These are phyloP conservation scores for Julus scandinavius DNA, from an alignment of 2,888 invertebrate genomes.

Conservation along the genomic window DNA sequence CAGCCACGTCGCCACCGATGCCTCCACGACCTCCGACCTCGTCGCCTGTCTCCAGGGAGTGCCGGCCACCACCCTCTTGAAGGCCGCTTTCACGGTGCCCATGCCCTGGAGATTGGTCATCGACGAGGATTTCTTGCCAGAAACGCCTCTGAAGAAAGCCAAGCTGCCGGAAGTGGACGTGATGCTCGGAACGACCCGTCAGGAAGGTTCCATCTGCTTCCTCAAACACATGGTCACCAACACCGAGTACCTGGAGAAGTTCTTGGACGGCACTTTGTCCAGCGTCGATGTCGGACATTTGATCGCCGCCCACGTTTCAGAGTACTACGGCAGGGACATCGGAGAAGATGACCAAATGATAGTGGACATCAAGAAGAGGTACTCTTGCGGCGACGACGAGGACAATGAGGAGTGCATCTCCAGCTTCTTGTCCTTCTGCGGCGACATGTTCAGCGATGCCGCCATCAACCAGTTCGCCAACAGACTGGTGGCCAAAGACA, in stretches of 20 bases:
- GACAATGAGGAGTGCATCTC: constrained; percentile 44
- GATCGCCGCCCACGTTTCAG: constrained; percentile 49
- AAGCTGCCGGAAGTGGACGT: constrained; percentile 59
- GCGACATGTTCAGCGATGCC: constrained; percentile 58
- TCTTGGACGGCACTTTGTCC: constrained; percentile 58
- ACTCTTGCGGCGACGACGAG: constrained; percentile 48
- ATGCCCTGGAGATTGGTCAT: constrained; percentile 62
- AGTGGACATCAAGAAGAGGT: constrained; percentile 13
- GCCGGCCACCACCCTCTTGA: constrained; percentile 59
- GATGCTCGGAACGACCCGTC: constrained; percentile 61
- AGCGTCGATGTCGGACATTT: constrained; percentile 57
- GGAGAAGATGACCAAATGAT: constrained; percentile 5
- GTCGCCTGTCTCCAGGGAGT: constrained; percentile 59
- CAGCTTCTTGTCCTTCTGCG: constrained; percentile 59
- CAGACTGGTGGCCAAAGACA: constrained; percentile 55
- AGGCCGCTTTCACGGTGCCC: constrained; percentile 59
- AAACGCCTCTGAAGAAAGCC: constrained; percentile 60
- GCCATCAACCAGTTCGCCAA: constrained; percentile 58
- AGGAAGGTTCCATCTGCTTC: constrained; percentile 62
- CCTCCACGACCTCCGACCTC: constrained; percentile 31
- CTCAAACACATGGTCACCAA: constrained; percentile 59
- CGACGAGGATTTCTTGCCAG: constrained; percentile 61
- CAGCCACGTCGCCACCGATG: background rate
- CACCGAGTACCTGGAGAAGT: constrained; percentile 58
- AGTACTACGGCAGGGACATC: constrained; percentile 8